Evolutionary conservation across 2,113 vertebrate species (phyloP), one percentile per base, ranked within the genome.

Genomic region (Motacilla alba): DNA sequence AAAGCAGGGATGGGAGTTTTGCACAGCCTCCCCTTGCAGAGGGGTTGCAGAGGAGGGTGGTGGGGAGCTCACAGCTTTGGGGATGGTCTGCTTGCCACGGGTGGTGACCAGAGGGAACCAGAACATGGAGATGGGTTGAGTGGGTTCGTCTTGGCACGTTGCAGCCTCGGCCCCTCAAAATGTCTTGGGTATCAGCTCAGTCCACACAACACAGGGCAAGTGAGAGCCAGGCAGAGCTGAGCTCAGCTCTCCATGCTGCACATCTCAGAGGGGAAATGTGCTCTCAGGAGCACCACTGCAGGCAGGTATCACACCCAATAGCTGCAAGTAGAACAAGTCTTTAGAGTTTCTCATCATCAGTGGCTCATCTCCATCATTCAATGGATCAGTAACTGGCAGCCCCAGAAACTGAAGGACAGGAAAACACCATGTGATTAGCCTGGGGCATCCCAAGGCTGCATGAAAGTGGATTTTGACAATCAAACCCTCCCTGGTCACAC

Each of bases 141-240:
- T 4, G 28, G 44, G 27, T 87, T 89, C 83, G 63, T 43, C 27
- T 47, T 52, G 73, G 55, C 11, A 13, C 11, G 13, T 8, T n/a
- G 41, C 13, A 66, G 28, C 41, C 35, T 52, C n/a, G 11, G 13
- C 15, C 7, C 30, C 33, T 15, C 6, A 33, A 44, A 79, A 68
- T 1, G 0, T 37, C 37, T 52, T 39, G 15, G 15, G 12, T 5
- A 35, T 55, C 2, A 3, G 7, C 72, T 69, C 35, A 49, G 35
- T 12, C n/a, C 10, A 4, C 11, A 13, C 7, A 78, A 37, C 30
- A 46, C 0, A 21, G 31, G 31, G 6, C 4, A 80, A n/a, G n/a
- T 18, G 37, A 49, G 31, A 75, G 17, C 11, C 64, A 87, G 41
- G 3, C 33, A 43, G 56, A 60, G 50, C 60, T 66, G 77, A 83